phyloP scores from a whole-genome alignment of 2,888 invertebrate species.

The Tetanocera ferruginea region DNA sequence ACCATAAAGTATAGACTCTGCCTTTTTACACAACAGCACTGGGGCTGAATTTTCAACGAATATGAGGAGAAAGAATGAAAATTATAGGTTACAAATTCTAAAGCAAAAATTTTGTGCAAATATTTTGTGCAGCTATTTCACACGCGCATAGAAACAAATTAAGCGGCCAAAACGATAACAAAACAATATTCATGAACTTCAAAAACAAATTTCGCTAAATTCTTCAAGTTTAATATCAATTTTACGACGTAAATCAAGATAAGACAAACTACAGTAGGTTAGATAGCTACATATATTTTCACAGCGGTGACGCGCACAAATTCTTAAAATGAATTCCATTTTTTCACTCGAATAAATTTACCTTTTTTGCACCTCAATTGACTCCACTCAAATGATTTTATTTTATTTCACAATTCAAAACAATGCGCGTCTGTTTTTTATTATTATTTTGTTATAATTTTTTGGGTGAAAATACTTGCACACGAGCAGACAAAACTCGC shows the following conservation, averaged over 20 bases:
- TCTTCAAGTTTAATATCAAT: too few species aligned
- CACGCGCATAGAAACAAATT: too few species aligned
- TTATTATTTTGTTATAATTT: slow-evolving; percentile 4
- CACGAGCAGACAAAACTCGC: slow-evolving; percentile 5
- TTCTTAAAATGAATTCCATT: slow-evolving; percentile 6
- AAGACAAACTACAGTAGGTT: neutral
- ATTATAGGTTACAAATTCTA: slow-evolving; percentile 28
- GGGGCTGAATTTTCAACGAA: slow-evolving; percentile 39
- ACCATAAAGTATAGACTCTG: slow-evolving; percentile 32
- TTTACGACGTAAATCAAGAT: too few species aligned
- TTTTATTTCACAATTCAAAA: too few species aligned
- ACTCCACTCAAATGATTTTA: too few species aligned
- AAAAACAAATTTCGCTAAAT: too few species aligned
- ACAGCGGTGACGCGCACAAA: slow-evolving; percentile 4
- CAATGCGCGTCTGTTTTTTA: neutral
- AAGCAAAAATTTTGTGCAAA: neutral
- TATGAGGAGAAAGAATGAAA: slow-evolving; percentile 33
- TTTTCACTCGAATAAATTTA: slow-evolving; percentile 16
- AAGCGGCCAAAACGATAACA: too few species aligned
- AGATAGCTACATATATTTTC: neutral
- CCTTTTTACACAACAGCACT: slow-evolving; percentile 28
- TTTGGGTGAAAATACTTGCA: slow-evolving; percentile 13
- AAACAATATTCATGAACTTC: too few species aligned
- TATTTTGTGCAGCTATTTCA: too few species aligned
- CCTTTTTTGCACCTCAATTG: slow-evolving; percentile 15